Evolutionary conservation across 1,140 invertebrate species (phyloP).

Genomic region (Wiebesia pumilae): DNA sequence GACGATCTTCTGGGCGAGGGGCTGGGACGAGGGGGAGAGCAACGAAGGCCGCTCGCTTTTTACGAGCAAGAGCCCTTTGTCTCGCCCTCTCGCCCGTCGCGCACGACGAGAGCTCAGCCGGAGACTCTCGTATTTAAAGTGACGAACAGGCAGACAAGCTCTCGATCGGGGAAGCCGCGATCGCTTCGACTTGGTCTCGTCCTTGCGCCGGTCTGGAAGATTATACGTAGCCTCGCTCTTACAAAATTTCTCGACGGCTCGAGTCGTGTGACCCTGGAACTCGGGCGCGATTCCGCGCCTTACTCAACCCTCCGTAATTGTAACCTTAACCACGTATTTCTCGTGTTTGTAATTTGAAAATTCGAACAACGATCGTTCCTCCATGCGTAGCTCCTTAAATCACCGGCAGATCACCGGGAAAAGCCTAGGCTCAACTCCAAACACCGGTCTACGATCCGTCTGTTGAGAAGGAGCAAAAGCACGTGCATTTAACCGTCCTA

Average conservation of each 20-base stretch:
- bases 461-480: too few relatives aligned
- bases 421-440: too few relatives aligned
- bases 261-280: background rate
- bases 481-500: too few relatives aligned
- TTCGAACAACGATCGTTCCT: too few relatives aligned
- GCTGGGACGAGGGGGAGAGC: background rate
- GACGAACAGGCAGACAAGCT: background rate
- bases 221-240: background rate
- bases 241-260: background rate
- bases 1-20: background rate
- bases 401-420: too few relatives aligned
- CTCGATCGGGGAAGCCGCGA: background rate
- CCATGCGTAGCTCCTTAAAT: too few relatives aligned
- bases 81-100: conserved; percentile 14
- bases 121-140: conserved; percentile 26
- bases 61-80: conserved; percentile 35
- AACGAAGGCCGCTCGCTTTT: background rate
- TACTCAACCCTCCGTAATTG: too few relatives aligned
- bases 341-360: too few relatives aligned
- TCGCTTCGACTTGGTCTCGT: background rate
- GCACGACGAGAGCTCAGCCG: background rate
- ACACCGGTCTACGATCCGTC: too few relatives aligned
- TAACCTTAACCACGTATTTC: too few relatives aligned
- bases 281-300: background rate
- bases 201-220: background rate